These are phyloP conservation scores for Varanus salvator DNA, from an alignment of 2,113 vertebrate genomes.

Conservation along the genomic window DNA sequence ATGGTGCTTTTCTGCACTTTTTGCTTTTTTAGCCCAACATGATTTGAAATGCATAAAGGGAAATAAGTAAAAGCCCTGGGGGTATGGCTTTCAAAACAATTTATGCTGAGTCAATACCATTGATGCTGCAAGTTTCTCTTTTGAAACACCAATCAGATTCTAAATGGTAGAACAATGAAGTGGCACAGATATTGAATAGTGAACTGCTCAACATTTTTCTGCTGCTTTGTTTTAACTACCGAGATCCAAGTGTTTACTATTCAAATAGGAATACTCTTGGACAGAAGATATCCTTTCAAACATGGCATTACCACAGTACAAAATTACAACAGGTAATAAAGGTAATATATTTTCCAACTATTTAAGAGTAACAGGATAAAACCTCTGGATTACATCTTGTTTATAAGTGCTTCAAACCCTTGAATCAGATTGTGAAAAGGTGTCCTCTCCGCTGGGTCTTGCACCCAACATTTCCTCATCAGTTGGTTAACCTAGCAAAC, in stretches of 20 bases:
- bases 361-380: constrained; percentile 30
- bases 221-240: constrained; percentile 14
- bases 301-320: constrained; percentile 49
- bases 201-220: constrained; percentile 8
- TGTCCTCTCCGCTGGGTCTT: constrained; percentile 84
- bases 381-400: constrained; percentile 63
- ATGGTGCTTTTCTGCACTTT: background rate
- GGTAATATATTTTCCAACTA: constrained; percentile 23
- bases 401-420: constrained; percentile 85
- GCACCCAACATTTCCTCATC: constrained; percentile 94
- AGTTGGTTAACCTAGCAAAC: constrained; percentile 87
- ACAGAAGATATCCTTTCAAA: constrained; percentile 36
- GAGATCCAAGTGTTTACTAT: constrained; percentile 42
- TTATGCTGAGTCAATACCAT: background rate
- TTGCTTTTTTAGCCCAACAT: background rate
- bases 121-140: background rate
- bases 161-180: background rate
- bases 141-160: background rate
- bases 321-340: constrained; percentile 53
- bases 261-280: constrained; percentile 38
- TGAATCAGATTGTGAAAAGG: constrained; percentile 89
- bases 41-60: background rate
- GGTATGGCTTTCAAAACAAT: background rate
- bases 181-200: background rate
- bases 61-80: background rate